phyloP scores from a whole-genome alignment of 2,888 invertebrate species.

The Malthinus seriepunctatus region DNA sequence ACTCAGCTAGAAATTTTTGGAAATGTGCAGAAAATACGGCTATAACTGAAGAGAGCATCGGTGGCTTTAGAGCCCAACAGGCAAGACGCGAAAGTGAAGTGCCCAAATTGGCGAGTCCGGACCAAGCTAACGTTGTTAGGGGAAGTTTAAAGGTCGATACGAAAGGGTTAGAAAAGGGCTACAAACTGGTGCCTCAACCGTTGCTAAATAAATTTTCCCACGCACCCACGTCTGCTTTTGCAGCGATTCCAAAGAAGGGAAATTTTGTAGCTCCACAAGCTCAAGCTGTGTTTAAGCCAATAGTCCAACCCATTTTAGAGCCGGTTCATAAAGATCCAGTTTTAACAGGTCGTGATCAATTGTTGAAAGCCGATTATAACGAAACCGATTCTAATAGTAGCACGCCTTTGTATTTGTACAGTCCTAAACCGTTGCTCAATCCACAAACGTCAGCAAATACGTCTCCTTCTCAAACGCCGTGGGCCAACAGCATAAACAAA shows the following conservation, averaged over 20 bases:
- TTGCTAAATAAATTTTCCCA: slow-evolving; percentile 75
- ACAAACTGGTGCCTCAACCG: slow-evolving; percentile 61
- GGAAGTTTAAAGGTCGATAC: slow-evolving; percentile 52
- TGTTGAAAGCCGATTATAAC: slow-evolving; percentile 27
- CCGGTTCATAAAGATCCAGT: slow-evolving; percentile 43
- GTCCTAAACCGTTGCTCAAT: slow-evolving; percentile 47
- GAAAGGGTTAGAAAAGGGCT: slow-evolving; percentile 46
- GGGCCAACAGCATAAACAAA: slow-evolving; percentile 55
- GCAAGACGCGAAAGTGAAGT: slow-evolving; percentile 30
- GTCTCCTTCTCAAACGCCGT: slow-evolving; percentile 48
- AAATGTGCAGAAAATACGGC: slow-evolving; percentile 61
- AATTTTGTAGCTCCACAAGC: slow-evolving; percentile 40
- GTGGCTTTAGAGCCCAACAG: slow-evolving; percentile 40
- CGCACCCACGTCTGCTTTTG: slow-evolving; percentile 77
- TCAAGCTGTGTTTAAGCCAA: slow-evolving; percentile 5
- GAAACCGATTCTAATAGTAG: slow-evolving; percentile 26
- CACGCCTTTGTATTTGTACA: slow-evolving; percentile 48
- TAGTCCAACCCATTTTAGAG: slow-evolving; percentile 31
- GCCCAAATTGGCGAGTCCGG: slow-evolving; percentile 56
- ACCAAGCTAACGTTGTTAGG: slow-evolving; percentile 51
- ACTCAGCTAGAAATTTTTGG: slow-evolving; percentile 66
- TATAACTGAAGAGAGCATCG: slow-evolving; percentile 43
- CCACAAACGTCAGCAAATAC: slow-evolving; percentile 16
- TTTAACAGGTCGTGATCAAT: slow-evolving; percentile 46
- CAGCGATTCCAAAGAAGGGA: slow-evolving; percentile 59